These are phyloP conservation scores for Mormyrus iriodes DNA, from an alignment of 2,113 vertebrate genomes.

Conservation along the genomic window DNA sequence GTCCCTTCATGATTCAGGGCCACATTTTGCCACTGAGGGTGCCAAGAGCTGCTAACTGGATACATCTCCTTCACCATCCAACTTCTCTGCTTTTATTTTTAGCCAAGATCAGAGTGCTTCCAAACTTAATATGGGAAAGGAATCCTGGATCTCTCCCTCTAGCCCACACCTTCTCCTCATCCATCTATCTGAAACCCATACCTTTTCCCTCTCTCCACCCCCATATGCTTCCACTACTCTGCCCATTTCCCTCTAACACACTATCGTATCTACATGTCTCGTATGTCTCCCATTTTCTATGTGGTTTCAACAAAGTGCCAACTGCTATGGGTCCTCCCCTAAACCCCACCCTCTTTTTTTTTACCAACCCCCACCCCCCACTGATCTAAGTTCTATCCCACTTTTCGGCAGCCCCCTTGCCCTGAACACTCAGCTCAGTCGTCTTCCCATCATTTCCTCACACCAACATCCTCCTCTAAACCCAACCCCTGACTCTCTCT, in stretches of 20 bases:
- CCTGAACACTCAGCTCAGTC: not conserved
- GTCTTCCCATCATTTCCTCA: slow-evolving; percentile 24
- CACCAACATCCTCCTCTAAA: slow-evolving; percentile 51
- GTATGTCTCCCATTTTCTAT: not conserved
- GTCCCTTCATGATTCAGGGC: slow-evolving; percentile 51
- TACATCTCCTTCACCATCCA: slow-evolving; percentile 47
- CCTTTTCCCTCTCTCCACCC: not conserved
- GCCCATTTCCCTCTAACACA: not conserved
- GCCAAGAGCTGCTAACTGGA: slow-evolving; percentile 58
- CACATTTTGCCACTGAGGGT: slow-evolving; percentile 48
- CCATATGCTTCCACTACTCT: not conserved
- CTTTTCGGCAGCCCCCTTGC: slow-evolving; percentile 16
- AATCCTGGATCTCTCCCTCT: slow-evolving; percentile 30
- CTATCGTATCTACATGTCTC: not conserved
- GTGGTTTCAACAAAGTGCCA: not conserved
- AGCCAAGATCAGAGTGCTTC: slow-evolving; percentile 52
- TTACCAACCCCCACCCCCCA: slow-evolving; percentile 35
- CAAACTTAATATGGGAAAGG: slow-evolving; percentile 60
- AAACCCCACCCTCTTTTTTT: slow-evolving; percentile 17
- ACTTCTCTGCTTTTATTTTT: slow-evolving; percentile 59
- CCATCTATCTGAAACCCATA: slow-evolving; percentile 22
- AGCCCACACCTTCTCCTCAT: not conserved
- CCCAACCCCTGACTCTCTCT: slow-evolving; percentile 54
- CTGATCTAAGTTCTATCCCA: slow-evolving; percentile 30
- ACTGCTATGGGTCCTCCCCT: slow-evolving; percentile 21